A percentile compares a stretch with the other conserved stretches of the same genome.
These are phyloP conservation scores for Acromyrmex charruanus DNA, from an alignment of 1,140 invertebrate species.

Conservation along the genomic window DNA sequence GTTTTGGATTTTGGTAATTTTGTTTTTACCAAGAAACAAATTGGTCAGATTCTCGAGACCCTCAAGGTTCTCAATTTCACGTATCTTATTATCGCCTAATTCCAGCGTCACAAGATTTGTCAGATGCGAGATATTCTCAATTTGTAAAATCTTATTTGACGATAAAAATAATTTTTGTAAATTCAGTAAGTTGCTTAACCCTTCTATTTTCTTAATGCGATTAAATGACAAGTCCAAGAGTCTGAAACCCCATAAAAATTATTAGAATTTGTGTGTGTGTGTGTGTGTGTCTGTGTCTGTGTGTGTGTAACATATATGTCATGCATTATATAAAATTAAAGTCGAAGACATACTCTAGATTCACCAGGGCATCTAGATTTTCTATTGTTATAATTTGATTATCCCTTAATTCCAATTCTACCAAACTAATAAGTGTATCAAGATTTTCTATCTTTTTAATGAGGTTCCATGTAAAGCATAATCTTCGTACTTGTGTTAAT, in stretches of 20 bases:
- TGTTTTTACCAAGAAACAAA: conserved; percentile 98
- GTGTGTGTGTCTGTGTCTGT: too few relatives aligned
- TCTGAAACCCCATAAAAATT: conserved; percentile 87
- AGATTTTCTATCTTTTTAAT: conserved; percentile 98
- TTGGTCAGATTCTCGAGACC: conserved; percentile 91
- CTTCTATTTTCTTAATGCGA: conserved; percentile 96
- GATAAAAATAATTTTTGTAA: conserved; percentile 96
- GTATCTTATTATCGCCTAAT: conserved; percentile 97
- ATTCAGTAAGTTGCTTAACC: conserved; percentile 92
- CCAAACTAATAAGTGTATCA: conserved; percentile 90
- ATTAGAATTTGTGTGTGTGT: not conserved
- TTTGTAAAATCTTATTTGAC: conserved; percentile 96
- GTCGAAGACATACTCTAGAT: conserved; percentile 93
- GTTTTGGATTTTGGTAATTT: conserved; percentile 96
- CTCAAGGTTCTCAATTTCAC: conserved; percentile 95
- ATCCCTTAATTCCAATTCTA: conserved; percentile 98
- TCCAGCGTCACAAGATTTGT: conserved; percentile 95
- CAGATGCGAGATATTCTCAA: conserved; percentile 96
- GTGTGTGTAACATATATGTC: too few relatives aligned
- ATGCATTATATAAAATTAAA: conserved; percentile 3
- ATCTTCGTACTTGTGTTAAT: conserved; percentile 91
- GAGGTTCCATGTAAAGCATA: conserved; percentile 97
- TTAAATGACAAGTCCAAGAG: conserved; percentile 99
- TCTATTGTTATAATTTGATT: conserved; percentile 97
- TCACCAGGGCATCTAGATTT: conserved; percentile 94